A percentile compares a stretch with the other conserved stretches of the same genome.
Evolutionary conservation across 2,888 invertebrate species (phyloP).

Genomic region (Eulithis prunata): DNA sequence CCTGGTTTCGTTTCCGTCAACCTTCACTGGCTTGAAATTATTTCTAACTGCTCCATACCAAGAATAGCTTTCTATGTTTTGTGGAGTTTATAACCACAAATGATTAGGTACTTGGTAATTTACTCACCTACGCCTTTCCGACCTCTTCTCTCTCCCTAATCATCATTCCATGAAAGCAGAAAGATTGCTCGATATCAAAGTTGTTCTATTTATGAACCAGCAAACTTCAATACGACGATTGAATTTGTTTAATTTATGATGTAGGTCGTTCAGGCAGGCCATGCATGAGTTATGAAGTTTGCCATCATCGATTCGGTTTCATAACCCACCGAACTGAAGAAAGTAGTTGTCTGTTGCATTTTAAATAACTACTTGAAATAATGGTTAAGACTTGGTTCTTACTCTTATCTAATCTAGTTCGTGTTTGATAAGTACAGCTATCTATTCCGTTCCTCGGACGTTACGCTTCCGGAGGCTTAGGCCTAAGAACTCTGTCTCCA

Average conservation of each 20-base stretch:
- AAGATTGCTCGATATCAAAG: neutral
- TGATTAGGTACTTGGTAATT: neutral
- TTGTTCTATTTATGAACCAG: neutral
- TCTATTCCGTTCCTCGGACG: no score
- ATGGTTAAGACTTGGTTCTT: neutral
- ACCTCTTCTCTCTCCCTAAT: neutral
- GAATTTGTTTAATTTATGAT: neutral
- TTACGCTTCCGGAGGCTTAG: no score
- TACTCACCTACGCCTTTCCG: no score
- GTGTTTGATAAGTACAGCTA: no score
- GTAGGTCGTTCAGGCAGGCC: neutral
- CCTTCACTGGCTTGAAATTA: constrained; percentile 25
- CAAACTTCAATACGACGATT: neutral
- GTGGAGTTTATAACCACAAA: neutral
- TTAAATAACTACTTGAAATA: neutral
- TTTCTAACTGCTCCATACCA: constrained; percentile 8
- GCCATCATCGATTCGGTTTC: neutral
- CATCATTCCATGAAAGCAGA: neutral
- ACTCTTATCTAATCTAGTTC: no score
- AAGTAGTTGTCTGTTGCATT: neutral
- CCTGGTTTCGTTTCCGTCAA: constrained; percentile 28
- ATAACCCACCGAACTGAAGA: neutral
- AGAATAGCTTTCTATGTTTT: constrained; percentile 7
- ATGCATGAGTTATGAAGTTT: neutral
- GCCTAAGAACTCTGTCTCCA: neutral